Evolutionary conservation across 2,797 vertebrate species (phyloP), one percentile per base, ranked within the genome.

Genomic region (Neomorphus geoffroyi): DNA sequence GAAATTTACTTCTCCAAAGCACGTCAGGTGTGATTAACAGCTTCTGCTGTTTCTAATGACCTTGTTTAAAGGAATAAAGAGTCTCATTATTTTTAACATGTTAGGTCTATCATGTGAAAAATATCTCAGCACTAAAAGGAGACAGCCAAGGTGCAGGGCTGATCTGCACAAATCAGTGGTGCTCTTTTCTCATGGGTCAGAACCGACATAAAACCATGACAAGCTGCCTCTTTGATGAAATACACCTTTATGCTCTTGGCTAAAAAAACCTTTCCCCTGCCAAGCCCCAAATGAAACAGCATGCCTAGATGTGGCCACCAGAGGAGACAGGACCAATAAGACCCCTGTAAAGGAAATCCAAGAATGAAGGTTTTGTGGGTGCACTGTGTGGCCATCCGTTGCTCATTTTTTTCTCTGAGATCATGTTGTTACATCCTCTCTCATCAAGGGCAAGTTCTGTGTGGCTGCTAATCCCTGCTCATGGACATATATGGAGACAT

Each of bases 1-100:
- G 48, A 90, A 93, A 94, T 91, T 75, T 91, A 80, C 79, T 67
- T 92, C 53, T 71, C 48, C 32, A 66, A 69, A 89, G 71, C 48
- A 87, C 6, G 18, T 80, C 80, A 82, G 41, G 53, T 92, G 67
- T 74, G 86, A 94, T 78, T 62, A 93, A 87, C 57, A 82, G 27
- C 64, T 85, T 67, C 57, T 86, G 60, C 62, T 85, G 43, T 45
- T 93, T 73, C 60, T 87, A 91, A 72, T 85, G 78, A 54, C 60
- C 14, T 69, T 81, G 33, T 70, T 94, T 57, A 93, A 91, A 88
- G 57, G 51, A 82, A 87, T 73, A 71, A 88, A 88, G 21, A 27
- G 22, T 64, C 45, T 62, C 33, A 80, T 12, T 33, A 35, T 0
- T 0, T 75, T 92, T 93, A 64, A 43, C 10, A 7, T 19, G 37